A percentile compares a stretch with the other conserved stretches of the same genome.
Conservation (phyloP, 1,140 invertebrate species). For the Papilio polytes region DNA sequence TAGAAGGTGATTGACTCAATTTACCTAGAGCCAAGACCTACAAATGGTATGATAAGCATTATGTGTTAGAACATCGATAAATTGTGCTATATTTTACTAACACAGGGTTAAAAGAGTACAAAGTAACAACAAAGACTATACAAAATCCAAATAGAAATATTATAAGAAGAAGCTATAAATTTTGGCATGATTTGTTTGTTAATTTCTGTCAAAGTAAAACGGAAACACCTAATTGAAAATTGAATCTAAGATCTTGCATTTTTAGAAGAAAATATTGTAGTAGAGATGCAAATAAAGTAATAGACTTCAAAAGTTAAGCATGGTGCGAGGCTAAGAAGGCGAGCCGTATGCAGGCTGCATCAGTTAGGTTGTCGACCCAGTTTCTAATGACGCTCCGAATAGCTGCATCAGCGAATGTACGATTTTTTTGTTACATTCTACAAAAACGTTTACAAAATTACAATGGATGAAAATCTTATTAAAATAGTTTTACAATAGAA, state of each 20-base stretch:
- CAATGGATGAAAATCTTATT: background rate
- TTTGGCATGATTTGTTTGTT: too few relatives aligned
- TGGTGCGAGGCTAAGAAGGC: conserved; percentile 23
- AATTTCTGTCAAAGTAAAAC: too few relatives aligned
- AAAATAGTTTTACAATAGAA: background rate
- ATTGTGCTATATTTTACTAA: background rate
- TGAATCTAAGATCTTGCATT: background rate
- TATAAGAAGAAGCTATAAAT: too few relatives aligned
- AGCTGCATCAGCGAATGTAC: conserved; percentile 42
- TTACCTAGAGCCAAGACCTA: background rate
- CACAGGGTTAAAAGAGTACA: background rate
- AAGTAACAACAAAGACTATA: background rate
- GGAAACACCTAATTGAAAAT: too few relatives aligned
- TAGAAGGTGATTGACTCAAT: background rate
- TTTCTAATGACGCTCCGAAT: conserved; percentile 59
- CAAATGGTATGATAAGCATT: background rate
- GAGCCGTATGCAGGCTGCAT: background rate
- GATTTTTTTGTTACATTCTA: conserved; percentile 30
- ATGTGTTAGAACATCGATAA: background rate
- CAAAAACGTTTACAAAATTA: background rate
- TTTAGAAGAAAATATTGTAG: background rate
- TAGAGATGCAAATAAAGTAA: background rate
- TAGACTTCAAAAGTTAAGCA: background rate
- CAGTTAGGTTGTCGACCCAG: conserved; percentile 65
- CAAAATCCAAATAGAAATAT: too few relatives aligned